Evolutionary conservation across 2,113 vertebrate species (phyloP), one percentile per base, ranked within the genome.

Genomic region (Podarcis raffonei): DNA sequence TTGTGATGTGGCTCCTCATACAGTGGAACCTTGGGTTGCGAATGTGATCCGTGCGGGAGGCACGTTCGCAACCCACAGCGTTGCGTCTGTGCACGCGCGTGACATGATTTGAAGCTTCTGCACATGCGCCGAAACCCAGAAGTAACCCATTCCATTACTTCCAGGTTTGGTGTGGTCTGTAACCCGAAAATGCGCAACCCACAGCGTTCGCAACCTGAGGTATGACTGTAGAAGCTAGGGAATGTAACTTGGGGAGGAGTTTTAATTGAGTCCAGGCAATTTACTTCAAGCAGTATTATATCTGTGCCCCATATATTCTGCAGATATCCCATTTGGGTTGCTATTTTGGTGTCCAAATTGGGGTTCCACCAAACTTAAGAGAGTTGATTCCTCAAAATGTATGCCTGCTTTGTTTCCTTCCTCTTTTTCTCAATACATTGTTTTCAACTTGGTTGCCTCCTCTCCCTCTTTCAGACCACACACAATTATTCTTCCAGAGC

Each of bases 401-500:
- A 81, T 11, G 5, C 37, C 32, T 81, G 59, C 59, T 65, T 37
- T 37, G 15, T 22, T 59, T 81, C 53, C n/a, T 11, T 48, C n/a
- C 53, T 81, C 53, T 4, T 18, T 9, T n/a, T n/a, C 8, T 5
- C n/a, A 18, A n/a, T 57, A 15, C 22, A 6, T 79, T 79, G 77
- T 37, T 37, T 37, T 82, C 13, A 32, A 27, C 9, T 35, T 15
- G 9, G 59, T 65, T 66, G 80, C 35, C 23, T 82, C 25, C 32
- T 22, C 3, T 11, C 32, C 12, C 39, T 6, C 59, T 65, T 23
- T 25, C 59, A 66, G 80, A 35, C 32, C 25, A 23, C 2, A 16
- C 37, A 20, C 12, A 88, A 94, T 94, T 94, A 93, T 93, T 92
- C 6, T 66, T 82, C 23, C 80, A 37, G 20, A 81, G 22, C 8